Percentiles rank a stretch among this genome's conserved stretches.
Evolutionary conservation across 2,797 vertebrate genomes (phyloP).

Genomic region (Brachyrhaphis roseni): DNA sequence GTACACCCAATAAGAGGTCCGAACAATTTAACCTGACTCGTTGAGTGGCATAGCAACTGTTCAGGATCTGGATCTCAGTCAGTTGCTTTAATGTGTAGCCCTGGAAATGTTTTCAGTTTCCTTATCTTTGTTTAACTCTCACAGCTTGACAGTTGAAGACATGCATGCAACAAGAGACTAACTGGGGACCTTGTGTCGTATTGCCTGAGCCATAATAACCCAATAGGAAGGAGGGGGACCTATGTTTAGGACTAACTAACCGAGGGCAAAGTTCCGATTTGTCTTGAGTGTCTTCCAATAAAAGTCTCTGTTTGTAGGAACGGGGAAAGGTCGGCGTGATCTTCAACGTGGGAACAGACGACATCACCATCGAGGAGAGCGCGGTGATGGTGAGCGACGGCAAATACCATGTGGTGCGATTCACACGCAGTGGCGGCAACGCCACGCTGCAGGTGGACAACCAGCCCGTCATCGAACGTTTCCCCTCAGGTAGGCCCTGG

Average conservation of each 20-base stretch:
- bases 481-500: slow-evolving; percentile 88
- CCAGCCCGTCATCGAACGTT: slow-evolving; percentile 92
- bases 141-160: neutral
- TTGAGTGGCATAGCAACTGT: neutral
- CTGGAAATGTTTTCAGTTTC: neutral
- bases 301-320: slow-evolving; percentile 72
- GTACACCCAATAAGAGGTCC: neutral
- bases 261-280: neutral
- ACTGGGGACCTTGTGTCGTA: neutral
- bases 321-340: slow-evolving; percentile 91
- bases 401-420: slow-evolving; percentile 94
- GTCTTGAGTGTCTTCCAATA: slow-evolving; percentile 6
- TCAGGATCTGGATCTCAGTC: neutral
- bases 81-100: neutral
- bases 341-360: slow-evolving; percentile 95
- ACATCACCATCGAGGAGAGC: slow-evolving; percentile 91
- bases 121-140: neutral
- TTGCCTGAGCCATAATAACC: neutral
- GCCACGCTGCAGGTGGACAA: slow-evolving; percentile 95
- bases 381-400: slow-evolving; percentile 92
- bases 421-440: slow-evolving; percentile 92
- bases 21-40: neutral
- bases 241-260: neutral
- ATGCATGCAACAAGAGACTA: neutral
- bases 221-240: neutral